Evolutionary conservation across 2,113 vertebrate genomes (phyloP).

Genomic region (Syrrhaptes paradoxus): DNA sequence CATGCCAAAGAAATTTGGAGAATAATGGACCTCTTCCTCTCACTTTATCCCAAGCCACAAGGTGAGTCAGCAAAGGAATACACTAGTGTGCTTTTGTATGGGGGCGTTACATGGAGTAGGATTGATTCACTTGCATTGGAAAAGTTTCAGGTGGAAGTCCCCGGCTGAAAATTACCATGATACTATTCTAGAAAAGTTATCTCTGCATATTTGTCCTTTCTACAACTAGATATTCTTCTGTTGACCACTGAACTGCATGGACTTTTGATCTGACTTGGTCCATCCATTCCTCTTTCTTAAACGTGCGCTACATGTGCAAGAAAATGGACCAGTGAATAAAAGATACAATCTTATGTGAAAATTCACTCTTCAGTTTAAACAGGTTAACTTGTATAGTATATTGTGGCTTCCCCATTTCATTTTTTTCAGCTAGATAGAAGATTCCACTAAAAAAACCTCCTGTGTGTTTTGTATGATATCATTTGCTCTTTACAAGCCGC

Average conservation of each 20-base stretch:
- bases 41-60: not conserved
- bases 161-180: not conserved
- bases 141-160: not conserved
- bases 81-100: not conserved
- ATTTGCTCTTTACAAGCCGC: conserved; percentile 35
- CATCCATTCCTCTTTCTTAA: not conserved
- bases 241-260: not conserved
- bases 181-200: not conserved
- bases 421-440: not conserved
- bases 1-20: not conserved
- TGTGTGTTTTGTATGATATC: conserved; percentile 18
- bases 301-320: not conserved
- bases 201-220: not conserved
- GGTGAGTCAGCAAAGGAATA: not conserved
- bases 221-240: not conserved
- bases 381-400: not conserved
- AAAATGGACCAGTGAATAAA: not conserved
- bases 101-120: not conserved
- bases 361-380: not conserved
- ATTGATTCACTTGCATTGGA: not conserved
- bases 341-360: not conserved
- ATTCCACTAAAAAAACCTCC: not conserved
- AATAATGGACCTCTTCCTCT: not conserved
- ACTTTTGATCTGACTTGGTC: not conserved
- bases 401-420: not conserved